Evolutionary conservation across 2,888 invertebrate species (phyloP), one percentile per base, ranked within the genome.

Genomic region (Globia sparganii): DNA sequence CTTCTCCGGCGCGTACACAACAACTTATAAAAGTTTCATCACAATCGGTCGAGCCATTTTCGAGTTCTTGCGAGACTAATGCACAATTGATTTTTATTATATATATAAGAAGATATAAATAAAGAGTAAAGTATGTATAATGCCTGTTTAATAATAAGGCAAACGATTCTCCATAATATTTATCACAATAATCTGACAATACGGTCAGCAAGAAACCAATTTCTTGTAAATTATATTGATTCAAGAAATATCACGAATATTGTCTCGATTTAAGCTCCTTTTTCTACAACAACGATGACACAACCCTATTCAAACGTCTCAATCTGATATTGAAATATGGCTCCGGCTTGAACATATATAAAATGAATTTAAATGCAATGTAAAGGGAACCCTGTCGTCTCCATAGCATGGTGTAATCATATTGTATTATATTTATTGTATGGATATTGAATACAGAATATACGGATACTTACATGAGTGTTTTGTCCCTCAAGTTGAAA

Each of bases 311-410:
- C 34, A 25, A 72, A 77, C 43, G 62, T 80, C 75, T 79, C 86
- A 77, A 85, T 88, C 84, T 82, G 86, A 82, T 87, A 88, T 80
- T 86, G 80, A 87, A 88, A 87, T 86, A 82, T 75, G 78, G 78
- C 82, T 74, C n/a, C 69, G 72, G 37, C 78, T 75, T 25, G 73
- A 68, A 62, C 66, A 74, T n/a, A n/a, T n/a, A n/a, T 82, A 86
- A 85, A 83, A 85, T 82, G 79, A 87, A 88, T 85, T 81, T 80
- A 80, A 87, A 87, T 85, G 86, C 77, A 82, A 79, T 85, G 61
- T 79, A 78, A 65, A 80, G 31, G 25, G 73, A 77, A 71, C 73
- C 43, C 65, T 59, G 71, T 73, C 76, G 56, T 69, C 68, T 73
- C 58, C 49, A 68, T 53, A 59, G 40, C 58, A 78, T 61, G 64